Conservation (phyloP, 2,888 invertebrate species). For the Biston stratarius region DNA sequence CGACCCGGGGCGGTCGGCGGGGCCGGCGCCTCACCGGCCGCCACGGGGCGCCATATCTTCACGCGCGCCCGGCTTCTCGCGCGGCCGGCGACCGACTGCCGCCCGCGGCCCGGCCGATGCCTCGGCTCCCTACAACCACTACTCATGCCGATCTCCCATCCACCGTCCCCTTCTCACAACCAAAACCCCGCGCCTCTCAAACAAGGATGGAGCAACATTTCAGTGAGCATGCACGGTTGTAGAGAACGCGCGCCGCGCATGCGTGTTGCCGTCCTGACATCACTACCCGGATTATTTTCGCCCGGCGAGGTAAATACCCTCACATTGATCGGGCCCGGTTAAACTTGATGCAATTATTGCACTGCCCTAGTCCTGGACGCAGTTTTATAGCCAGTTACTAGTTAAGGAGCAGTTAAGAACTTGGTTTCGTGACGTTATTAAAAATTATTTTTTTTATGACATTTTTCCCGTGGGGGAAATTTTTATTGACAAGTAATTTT, state of each 20-base stretch:
- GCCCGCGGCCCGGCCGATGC: constrained; percentile 36
- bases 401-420: constrained; percentile 36
- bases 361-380: constrained; percentile 80
- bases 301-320: constrained; percentile 86
- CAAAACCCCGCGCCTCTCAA: constrained; percentile 2
- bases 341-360: constrained; percentile 86
- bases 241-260: constrained; percentile 52
- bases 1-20: constrained; percentile 86
- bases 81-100: constrained; percentile 79
- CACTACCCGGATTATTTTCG: constrained; percentile 86
- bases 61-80: constrained; percentile 79
- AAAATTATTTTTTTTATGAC: neutral
- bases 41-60: constrained; percentile 83
- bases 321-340: constrained; percentile 85
- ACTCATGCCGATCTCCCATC: constrained; percentile 17
- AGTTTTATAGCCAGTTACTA: constrained; percentile 62
- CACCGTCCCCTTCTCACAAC: constrained; percentile 24
- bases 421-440: neutral
- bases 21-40: constrained; percentile 86
- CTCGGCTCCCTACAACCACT: constrained; percentile 41
- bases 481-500: neutral
- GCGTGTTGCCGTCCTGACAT: constrained; percentile 68
- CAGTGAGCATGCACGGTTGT: constrained; percentile 27
- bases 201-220: constrained; percentile 26
- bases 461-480: neutral